phyloP scores from a whole-genome alignment of 2,113 vertebrate species.

The Spheniscus mendiculus region DNA sequence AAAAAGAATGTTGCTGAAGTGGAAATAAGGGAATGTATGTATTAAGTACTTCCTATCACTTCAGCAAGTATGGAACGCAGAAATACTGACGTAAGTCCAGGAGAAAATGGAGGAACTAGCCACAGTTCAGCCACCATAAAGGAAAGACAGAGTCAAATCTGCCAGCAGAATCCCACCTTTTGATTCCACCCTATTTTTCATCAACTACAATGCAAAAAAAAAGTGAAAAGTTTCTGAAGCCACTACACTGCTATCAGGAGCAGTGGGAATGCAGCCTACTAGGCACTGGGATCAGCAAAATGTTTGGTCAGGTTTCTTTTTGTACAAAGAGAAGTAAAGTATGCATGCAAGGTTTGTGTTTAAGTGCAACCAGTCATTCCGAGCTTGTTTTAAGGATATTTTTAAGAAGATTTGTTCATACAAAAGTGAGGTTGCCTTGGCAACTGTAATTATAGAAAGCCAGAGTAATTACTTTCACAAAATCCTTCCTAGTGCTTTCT shows the following conservation, averaged over 20 bases:
- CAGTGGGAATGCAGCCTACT: not conserved
- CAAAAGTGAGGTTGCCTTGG: constrained; percentile 55
- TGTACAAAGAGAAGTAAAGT: not conserved
- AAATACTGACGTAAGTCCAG: not conserved
- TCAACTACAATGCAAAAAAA: not conserved
- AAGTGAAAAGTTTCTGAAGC: constrained; percentile 1
- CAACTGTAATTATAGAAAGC: constrained; percentile 48
- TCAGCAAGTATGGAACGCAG: not conserved
- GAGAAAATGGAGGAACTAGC: not conserved
- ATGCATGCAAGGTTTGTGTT: not conserved
- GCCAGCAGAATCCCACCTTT: not conserved
- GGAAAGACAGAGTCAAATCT: not conserved
- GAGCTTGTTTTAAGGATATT: constrained; percentile 35
- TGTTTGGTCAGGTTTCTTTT: not conserved
- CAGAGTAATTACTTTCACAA: constrained; percentile 47
- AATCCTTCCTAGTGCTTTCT: constrained; percentile 18
- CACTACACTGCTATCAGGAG: not conserved
- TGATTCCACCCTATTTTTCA: not conserved
- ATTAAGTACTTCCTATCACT: not conserved
- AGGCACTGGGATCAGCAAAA: not conserved
- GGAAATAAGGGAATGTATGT: not conserved
- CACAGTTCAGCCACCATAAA: not conserved
- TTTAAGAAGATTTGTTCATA: constrained; percentile 15
- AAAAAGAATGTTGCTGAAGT: not conserved
- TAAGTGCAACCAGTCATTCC: not conserved